Conservation (phyloP, 2,888 invertebrate genomes). For the Drosophila subsilvestris region DNA sequence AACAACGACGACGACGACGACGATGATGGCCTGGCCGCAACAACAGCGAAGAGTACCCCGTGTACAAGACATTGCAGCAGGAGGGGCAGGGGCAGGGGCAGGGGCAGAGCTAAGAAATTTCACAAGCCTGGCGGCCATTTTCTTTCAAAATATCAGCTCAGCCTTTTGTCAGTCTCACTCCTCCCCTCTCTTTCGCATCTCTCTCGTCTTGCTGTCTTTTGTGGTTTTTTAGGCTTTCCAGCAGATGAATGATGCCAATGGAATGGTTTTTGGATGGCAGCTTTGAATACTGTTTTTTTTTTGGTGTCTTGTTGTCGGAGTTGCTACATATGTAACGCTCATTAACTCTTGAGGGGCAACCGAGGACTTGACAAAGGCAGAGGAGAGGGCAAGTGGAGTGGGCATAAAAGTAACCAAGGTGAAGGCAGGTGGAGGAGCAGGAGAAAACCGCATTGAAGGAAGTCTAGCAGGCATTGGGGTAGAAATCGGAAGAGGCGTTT, state of each 20-base stretch:
- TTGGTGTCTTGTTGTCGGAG: constrained; percentile 12
- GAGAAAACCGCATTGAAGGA: not conserved
- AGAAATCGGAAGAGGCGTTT: too few species aligned
- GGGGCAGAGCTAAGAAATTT: constrained; percentile 59
- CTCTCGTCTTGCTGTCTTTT: constrained; percentile 33
- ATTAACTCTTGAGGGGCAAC: constrained; percentile 4
- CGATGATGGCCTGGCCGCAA: constrained; percentile 14
- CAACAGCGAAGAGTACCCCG: constrained; percentile 33
- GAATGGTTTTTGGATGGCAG: constrained; percentile 1
- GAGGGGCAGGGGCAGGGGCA: not conserved
- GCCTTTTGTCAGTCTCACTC: constrained; percentile 14
- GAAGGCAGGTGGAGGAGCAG: not conserved
- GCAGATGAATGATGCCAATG: constrained; percentile 40
- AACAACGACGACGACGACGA: not conserved
- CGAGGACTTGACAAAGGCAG: not conserved
- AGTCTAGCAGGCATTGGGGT: not conserved
- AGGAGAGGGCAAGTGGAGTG: too few species aligned
- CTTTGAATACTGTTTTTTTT: constrained; percentile 18
- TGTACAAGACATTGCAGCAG: constrained; percentile 19
- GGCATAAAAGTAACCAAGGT: too few species aligned
- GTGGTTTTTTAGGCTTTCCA: constrained; percentile 45
- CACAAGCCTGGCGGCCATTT: constrained; percentile 77
- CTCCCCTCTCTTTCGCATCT: not conserved
- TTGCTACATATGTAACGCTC: constrained; percentile 29
- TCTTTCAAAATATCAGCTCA: constrained; percentile 42